Evolutionary conservation across 2,888 invertebrate genomes (phyloP).

Genomic region (Drosophila putrida): DNA sequence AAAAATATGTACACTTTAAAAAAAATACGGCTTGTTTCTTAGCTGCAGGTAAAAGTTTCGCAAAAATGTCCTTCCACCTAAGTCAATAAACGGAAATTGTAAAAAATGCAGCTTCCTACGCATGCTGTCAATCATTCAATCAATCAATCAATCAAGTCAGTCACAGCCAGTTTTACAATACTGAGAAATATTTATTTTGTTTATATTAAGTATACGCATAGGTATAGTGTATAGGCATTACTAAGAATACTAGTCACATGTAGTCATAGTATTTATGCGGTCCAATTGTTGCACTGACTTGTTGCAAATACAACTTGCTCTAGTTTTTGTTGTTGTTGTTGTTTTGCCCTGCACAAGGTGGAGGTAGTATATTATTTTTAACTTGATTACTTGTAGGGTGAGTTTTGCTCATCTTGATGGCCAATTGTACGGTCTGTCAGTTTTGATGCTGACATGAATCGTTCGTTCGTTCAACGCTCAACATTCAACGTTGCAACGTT

Average conservation of each 20-base stretch:
- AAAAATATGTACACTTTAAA: not conserved
- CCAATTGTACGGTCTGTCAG: constrained; percentile 40
- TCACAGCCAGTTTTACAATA: not conserved
- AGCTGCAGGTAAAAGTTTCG: not conserved
- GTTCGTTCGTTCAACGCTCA: not conserved
- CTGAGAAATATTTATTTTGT: not conserved
- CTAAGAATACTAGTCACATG: constrained; percentile 6
- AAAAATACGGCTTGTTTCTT: not conserved
- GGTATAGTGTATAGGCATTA: not conserved
- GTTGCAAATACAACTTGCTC: not conserved
- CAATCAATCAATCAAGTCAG: constrained; percentile 6
- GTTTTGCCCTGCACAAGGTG: constrained; percentile 21
- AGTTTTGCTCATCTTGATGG: constrained; percentile 28
- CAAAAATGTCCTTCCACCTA: not conserved
- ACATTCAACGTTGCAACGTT: too few relatives aligned
- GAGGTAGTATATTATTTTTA: constrained; percentile 41
- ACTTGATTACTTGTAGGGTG: constrained; percentile 25
- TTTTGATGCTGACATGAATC: constrained; percentile 18
- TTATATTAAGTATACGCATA: not conserved
- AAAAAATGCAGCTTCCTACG: not conserved
- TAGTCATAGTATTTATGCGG: constrained; percentile 9
- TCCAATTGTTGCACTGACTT: constrained; percentile 4
- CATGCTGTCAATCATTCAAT: constrained; percentile 5
- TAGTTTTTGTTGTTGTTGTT: not conserved
- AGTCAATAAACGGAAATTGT: not conserved